Conservation (phyloP, 2,113 vertebrate genomes). For the cat (Felis catus) region F.catus_Fca126_mat1.0 CM031428.1:65703001-65703500, state of each 20-base stretch:
- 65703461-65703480: slow-evolving; percentile 44
- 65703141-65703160: slow-evolving; percentile 62
- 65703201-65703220: not conserved
- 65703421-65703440: slow-evolving; percentile 36
- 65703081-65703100: slow-evolving; percentile 12
- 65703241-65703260: not conserved
- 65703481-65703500: slow-evolving; percentile 9
- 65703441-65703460: slow-evolving; percentile 46
- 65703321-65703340: slow-evolving; percentile 19
- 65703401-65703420: not conserved
- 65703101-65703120: not conserved
- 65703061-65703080: not conserved
- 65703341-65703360: slow-evolving; percentile 14
- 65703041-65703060: slow-evolving; percentile 33
- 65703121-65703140: slow-evolving; percentile 44
- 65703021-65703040: slow-evolving; percentile 23
- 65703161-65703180: slow-evolving; percentile 48
- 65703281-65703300: not conserved
- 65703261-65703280: not conserved
- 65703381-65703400: slow-evolving; percentile 3
- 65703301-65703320: slow-evolving; percentile 19
- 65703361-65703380: slow-evolving; percentile 31
- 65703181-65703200: slow-evolving; percentile 63
- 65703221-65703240: not conserved
- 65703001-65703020: slow-evolving; percentile 53